Percentiles rank a stretch among this genome's conserved stretches.
These are phyloP conservation scores for Asteroscopus sphinx DNA, from an alignment of 2,888 invertebrate species.

Conservation along the genomic window DNA sequence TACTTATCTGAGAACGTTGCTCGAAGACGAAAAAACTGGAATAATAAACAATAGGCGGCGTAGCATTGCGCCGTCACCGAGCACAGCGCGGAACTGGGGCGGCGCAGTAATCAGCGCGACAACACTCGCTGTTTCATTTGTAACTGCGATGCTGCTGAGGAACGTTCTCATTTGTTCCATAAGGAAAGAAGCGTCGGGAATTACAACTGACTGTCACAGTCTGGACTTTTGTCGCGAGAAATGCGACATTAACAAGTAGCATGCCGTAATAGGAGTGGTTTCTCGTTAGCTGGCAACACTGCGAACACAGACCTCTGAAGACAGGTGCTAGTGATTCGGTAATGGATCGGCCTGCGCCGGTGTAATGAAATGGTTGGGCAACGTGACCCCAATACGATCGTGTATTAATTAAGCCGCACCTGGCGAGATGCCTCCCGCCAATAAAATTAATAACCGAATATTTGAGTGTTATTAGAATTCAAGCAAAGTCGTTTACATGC, in stretches of 20 bases:
- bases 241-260: slow-evolving; percentile 8
- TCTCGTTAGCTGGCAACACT: slow-evolving; percentile 14
- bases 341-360: slow-evolving; percentile 13
- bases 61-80: slow-evolving; percentile 20
- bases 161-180: slow-evolving; percentile 16
- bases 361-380: slow-evolving; percentile 12
- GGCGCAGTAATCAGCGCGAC: slow-evolving; percentile 51
- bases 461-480: slow-evolving; percentile 36
- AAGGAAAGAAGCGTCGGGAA: slow-evolving; percentile 17
- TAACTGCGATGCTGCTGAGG: slow-evolving; percentile 19
- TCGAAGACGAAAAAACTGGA: slow-evolving; percentile 53
- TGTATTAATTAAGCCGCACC: slow-evolving; percentile 9
- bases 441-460: slow-evolving; percentile 23
- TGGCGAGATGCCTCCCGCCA: background rate
- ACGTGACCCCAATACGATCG: slow-evolving; percentile 15
- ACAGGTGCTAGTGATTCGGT: slow-evolving; percentile 10
- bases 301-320: background rate
- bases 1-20: slow-evolving; percentile 53
- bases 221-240: slow-evolving; percentile 17
- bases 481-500: slow-evolving; percentile 12
- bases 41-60: slow-evolving; percentile 61
- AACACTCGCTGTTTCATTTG: slow-evolving; percentile 46
- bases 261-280: slow-evolving; percentile 18
- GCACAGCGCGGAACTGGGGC: slow-evolving; percentile 50
- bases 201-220: slow-evolving; percentile 16